phyloP scores from a whole-genome alignment of 2,113 vertebrate genomes.

The Polyodon spathula region DNA sequence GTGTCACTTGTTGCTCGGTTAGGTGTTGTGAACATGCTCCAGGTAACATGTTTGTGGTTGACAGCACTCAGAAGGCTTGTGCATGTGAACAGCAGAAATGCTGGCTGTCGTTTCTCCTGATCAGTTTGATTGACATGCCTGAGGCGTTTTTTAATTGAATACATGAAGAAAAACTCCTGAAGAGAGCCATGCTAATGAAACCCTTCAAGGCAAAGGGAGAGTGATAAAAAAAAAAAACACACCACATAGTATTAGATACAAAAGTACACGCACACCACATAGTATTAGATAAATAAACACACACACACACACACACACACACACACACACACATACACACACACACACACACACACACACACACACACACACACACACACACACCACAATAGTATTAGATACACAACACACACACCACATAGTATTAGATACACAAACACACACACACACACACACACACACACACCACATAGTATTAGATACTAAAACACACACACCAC shows the following conservation, averaged over 20 bases:
- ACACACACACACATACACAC: too few species aligned
- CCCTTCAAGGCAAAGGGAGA: background rate
- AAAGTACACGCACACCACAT: too few species aligned
- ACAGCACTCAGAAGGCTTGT: conserved; percentile 5
- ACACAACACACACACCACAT: too few species aligned
- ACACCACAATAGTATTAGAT: too few species aligned
- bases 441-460: too few species aligned
- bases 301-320: too few species aligned
- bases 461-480: too few species aligned
- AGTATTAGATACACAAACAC: too few species aligned
- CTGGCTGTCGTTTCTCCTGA: conserved; percentile 6
- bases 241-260: background rate
- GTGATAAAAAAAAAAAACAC: conserved; percentile 14
- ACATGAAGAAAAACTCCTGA: conserved; percentile 15
- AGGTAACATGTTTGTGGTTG: conserved; percentile 16
- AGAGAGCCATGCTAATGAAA: conserved; percentile 1
- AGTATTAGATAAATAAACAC: too few species aligned
- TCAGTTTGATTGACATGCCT: conserved; percentile 19
- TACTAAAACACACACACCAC: too few species aligned
- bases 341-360: too few species aligned
- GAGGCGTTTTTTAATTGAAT: conserved; percentile 21
- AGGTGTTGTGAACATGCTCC: background rate
- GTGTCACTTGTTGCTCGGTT: background rate
- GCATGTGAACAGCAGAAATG: conserved; percentile 2
- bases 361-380: too few species aligned